Evolutionary conservation across 35 echinoderm and acorn worm genomes (phyloP), one percentile per base, ranked within the genome.

Genomic region (Heliocidaris tuberculata): DNA sequence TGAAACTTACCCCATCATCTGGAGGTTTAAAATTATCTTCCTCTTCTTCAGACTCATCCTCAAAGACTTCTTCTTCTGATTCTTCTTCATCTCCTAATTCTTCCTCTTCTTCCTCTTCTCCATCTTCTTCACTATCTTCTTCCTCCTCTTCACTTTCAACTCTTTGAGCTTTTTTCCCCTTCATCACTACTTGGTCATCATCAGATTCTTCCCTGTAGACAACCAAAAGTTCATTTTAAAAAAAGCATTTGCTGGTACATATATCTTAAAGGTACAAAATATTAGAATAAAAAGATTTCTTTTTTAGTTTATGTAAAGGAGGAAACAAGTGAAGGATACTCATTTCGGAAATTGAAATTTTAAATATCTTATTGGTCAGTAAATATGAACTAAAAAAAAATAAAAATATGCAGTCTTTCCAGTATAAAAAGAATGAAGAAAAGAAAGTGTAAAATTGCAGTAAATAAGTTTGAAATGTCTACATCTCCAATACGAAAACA

Each of bases 131-230:
- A 52, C 21, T 27, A 54, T 93, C 91, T 59, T 93, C 90, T 27
- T 93, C 91, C 13, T 93, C 91, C 29, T 93, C 91, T 93, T 93
- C 91, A 52, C 50, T 59, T 59, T 93, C 91, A 48, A 48, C 91
- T 52, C 30, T 59, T 31, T 93, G 16, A 48, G 50, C 12, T 59
- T 31, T 59, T 29, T 93, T 93, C 17, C 49, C 48, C 48, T 49
- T 59, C 50, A 48, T 31, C 91, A 49, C 50, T 59, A 48, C 29
- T 93, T 50, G 9, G 9, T 93, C 91, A 15, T 93, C 91, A 13
- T 49, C 47, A 27, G 47, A 49, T 59, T 93, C 91, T 29, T 93
- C 91, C 91, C 91, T 93, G n/a, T 12, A 88, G 47, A 30, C 5
- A 42, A 1, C 35, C 1, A 30, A 87, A 87, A 30, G 4, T 3